Base-by-base conservation (phyloP, 1,140 invertebrate species). In the Ostrea denselamellosa region DNA sequence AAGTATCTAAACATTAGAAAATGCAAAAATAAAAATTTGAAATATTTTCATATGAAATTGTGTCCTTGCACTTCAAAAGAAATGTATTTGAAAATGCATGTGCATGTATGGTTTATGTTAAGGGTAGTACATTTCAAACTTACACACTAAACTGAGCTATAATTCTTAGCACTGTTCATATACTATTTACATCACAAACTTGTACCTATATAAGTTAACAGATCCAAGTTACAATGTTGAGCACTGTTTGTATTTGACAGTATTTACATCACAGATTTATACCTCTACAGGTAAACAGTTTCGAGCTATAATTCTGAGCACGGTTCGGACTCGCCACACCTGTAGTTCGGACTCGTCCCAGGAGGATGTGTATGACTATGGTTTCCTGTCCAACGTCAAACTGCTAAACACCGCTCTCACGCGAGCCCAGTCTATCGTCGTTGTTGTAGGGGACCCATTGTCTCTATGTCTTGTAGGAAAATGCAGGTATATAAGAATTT, bases 341-440 rank as follows among this genome's bases (percentile, higher is more conserved):
- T 98, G 97, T 93, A 95, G 95, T 93, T 90, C 91, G 51, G 93
- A 92, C 90, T 91, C 88, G 28, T 88, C 89, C 9, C 94, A 93
- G 86, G 95, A 94, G 82, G 96, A 97, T 71, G 96, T 97, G 65
- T 95, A 96, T 62, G 97, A 98, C 92, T 97, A 97, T 93, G 97
- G 98, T 0, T 98, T 98, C 93, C 93, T 98, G 19, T 98, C 97
- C 2, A 98, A 98, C 95, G 96, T 97, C 0, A 97, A 98, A 91
- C 95, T 98, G 0, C 93, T 98, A 0, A 98, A 98, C 92, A 98
- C 98, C 0, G 97, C 97, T 0, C 97, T 98, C 9, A 98, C 98
- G 0, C 95, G 98, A 86, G 97, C 97, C 0, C 97, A 97, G 94
- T 97, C 97, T 91, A 93, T 98, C n/a, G 97, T 98, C 0, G 97